phyloP scores from a whole-genome alignment of 2,888 invertebrate species.

The Salticus scenicus region DNA sequence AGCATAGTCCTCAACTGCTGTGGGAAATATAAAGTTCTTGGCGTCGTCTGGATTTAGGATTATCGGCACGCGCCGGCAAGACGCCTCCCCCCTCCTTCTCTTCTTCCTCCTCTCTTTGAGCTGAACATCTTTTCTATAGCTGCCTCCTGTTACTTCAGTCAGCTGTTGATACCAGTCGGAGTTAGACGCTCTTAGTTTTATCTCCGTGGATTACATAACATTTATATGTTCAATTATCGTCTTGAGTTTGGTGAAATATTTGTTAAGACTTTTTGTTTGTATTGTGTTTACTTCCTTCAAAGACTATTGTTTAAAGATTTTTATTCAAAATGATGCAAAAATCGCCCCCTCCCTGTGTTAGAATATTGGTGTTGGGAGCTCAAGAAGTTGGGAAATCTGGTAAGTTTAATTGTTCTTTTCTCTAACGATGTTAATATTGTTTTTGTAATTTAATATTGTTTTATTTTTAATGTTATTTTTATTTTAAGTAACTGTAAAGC shows the following conservation, averaged over 20 bases:
- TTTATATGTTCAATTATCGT: not conserved
- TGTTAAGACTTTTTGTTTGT: not conserved
- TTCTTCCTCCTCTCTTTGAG: conserved; percentile 1
- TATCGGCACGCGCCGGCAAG: conserved; percentile 54
- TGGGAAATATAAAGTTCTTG: conserved; percentile 38
- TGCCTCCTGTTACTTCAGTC: conserved; percentile 36
- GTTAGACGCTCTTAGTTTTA: not conserved
- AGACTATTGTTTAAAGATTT: not conserved
- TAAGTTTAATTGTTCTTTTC: conserved; percentile 44
- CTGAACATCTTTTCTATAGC: not conserved
- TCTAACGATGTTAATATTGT: too few relatives aligned
- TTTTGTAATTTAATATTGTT: too few relatives aligned
- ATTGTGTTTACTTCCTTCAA: not conserved
- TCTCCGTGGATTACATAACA: conserved; percentile 7
- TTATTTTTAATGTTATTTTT: too few relatives aligned
- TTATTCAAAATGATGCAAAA: conserved; percentile 55
- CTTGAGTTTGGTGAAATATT: not conserved
- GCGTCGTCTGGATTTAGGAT: conserved; percentile 60
- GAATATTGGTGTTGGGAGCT: conserved; percentile 55
- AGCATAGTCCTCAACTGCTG: conserved; percentile 47
- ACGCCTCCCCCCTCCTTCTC: conserved; percentile 22
- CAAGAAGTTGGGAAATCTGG: conserved; percentile 66
- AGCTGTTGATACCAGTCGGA: conserved; percentile 33
- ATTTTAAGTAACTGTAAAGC: too few relatives aligned
- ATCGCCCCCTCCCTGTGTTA: conserved; percentile 44